These are phyloP conservation scores for Morelia viridis DNA, from an alignment of 2,797 vertebrate species.

Conservation along the genomic window DNA sequence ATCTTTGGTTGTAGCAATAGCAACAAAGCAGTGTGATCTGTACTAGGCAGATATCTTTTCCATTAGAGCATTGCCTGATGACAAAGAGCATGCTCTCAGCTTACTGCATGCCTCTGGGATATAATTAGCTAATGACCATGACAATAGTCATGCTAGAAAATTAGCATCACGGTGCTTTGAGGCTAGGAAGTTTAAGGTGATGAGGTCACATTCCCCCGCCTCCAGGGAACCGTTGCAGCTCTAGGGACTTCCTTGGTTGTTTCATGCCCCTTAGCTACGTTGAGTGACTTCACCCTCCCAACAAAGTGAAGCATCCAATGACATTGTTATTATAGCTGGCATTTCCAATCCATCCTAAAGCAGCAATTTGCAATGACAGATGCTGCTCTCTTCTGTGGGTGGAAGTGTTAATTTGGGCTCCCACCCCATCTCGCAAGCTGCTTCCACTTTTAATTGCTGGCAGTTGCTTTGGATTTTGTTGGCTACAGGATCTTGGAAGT, in stretches of 20 bases:
- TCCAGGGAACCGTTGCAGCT: background rate
- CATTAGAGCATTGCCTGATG: background rate
- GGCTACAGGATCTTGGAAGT: background rate
- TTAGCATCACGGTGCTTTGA: background rate
- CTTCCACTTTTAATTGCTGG: background rate
- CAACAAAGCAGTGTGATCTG: background rate
- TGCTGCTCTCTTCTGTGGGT: background rate
- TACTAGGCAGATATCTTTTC: background rate
- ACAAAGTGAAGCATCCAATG: rapidly evolving
- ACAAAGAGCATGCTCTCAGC: background rate
- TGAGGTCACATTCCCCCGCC: background rate
- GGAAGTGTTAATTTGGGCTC: background rate
- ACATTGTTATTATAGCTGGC: background rate
- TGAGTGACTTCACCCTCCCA: rapidly evolving
- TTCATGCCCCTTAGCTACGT: rapidly evolving
- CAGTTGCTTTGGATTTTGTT: background rate
- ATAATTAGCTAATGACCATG: background rate
- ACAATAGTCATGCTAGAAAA: background rate
- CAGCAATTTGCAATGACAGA: rapidly evolving
- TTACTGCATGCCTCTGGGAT: background rate
- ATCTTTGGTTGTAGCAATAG: background rate
- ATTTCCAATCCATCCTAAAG: background rate
- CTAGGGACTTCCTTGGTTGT: no score
- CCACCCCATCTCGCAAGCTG: background rate
- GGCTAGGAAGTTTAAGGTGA: background rate